Percentiles rank a stretch among this genome's conserved stretches.
Evolutionary conservation across 2,113 vertebrate genomes (phyloP).

Genomic region (Tonatia bakeri): DNA sequence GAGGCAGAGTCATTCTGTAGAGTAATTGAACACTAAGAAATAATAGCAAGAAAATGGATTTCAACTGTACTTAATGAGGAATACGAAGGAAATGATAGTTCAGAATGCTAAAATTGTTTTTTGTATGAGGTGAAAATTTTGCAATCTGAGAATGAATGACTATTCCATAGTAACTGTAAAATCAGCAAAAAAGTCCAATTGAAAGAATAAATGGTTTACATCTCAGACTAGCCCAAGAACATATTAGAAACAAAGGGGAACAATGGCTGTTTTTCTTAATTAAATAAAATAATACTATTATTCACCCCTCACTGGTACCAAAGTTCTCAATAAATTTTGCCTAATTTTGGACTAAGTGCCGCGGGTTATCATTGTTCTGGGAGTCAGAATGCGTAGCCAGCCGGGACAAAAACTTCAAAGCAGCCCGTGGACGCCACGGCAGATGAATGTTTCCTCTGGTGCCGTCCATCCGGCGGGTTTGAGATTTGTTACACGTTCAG

Average conservation of each 20-base stretch:
- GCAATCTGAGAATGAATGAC: background rate
- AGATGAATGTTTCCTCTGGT: background rate
- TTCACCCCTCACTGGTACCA: background rate
- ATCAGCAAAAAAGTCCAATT: background rate
- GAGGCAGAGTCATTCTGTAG: background rate
- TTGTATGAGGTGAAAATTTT: background rate
- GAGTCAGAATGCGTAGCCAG: background rate
- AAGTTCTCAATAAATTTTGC: background rate
- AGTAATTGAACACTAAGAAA: background rate
- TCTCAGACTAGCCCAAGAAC: background rate
- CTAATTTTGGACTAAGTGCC: background rate
- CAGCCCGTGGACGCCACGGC: background rate
- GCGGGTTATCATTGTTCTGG: background rate
- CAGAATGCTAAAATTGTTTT: slow-evolving; percentile 1
- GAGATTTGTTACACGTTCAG: background rate
- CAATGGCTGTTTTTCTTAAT: background rate
- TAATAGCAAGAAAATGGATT: background rate
- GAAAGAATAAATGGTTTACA: background rate
- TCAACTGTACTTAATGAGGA: background rate
- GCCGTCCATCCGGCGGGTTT: background rate
- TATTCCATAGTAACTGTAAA: background rate
- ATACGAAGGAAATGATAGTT: background rate
- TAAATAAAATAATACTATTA: background rate
- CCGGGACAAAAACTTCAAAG: background rate
- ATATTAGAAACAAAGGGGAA: background rate